These are phyloP conservation scores for Hyles vespertilio DNA, from an alignment of 1,140 invertebrate genomes.

Conservation along the genomic window DNA sequence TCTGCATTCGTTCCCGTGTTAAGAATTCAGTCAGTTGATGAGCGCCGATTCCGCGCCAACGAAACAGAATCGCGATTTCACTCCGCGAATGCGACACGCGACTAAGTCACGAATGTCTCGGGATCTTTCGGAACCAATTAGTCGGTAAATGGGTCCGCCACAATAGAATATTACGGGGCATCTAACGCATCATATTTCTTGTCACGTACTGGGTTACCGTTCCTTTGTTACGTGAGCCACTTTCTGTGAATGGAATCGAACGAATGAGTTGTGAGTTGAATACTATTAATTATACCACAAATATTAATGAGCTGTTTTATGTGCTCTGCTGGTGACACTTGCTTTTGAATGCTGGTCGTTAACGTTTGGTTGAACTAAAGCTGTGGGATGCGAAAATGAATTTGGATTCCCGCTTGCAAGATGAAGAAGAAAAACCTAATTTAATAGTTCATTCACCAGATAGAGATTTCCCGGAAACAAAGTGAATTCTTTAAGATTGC, in stretches of 20 bases:
- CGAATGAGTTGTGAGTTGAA: conserved; percentile 61
- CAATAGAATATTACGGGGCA: conserved; percentile 61
- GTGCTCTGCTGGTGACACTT: not conserved
- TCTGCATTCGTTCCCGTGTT: too few relatives aligned
- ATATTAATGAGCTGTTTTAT: conserved; percentile 30
- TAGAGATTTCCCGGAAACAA: too few relatives aligned
- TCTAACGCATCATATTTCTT: conserved; percentile 65
- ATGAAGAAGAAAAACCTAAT: too few relatives aligned
- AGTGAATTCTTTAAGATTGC: too few relatives aligned
- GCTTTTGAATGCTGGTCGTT: too few relatives aligned
- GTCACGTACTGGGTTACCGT: conserved; percentile 70
- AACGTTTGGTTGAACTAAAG: conserved; percentile 8
- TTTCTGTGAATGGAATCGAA: conserved; percentile 66
- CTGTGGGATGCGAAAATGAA: not conserved
- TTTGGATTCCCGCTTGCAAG: too few relatives aligned
- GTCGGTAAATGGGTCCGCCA: conserved; percentile 51
- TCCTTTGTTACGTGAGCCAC: conserved; percentile 71
- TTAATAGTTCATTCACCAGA: too few relatives aligned
- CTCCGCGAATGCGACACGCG: conserved; percentile 25
- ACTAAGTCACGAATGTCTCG: conserved; percentile 37
- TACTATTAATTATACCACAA: conserved; percentile 68
- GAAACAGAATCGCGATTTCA: conserved; percentile 41
- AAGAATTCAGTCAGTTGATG: conserved; percentile 4
- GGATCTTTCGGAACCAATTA: conserved; percentile 58
- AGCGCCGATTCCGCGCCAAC: conserved; percentile 4